Conservation (phyloP, 2,797 vertebrate species). For the Hapalemur alaotrensis region DNA sequence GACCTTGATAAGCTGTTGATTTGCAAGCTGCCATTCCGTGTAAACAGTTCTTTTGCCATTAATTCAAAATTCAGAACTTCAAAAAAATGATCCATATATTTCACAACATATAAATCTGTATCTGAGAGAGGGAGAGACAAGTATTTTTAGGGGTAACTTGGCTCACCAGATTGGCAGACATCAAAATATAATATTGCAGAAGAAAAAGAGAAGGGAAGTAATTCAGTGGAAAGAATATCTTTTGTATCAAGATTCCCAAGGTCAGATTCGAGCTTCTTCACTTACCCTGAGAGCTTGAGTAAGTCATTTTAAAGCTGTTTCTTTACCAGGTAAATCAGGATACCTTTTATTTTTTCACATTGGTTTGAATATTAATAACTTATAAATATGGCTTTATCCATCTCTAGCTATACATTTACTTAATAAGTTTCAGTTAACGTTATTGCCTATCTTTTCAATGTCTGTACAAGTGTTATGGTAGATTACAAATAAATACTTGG, state of each 20-base stretch:
- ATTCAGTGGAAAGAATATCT: not conserved
- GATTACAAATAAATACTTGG: not conserved
- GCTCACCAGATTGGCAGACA: not conserved
- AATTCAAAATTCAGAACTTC: not conserved
- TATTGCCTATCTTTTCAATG: not conserved
- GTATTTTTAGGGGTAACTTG: not conserved
- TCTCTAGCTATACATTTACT: not conserved
- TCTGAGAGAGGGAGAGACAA: not conserved
- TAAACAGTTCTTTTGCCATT: not conserved
- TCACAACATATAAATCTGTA: not conserved
- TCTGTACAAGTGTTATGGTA: not conserved
- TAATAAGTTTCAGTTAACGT: not conserved
- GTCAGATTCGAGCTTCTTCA: not conserved
- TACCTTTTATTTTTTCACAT: not conserved
- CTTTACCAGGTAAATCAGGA: not conserved
- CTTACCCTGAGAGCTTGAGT: not conserved
- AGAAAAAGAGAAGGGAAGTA: not conserved
- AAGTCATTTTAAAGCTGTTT: not conserved
- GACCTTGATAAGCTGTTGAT: constrained; percentile 3
- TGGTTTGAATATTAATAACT: not conserved
- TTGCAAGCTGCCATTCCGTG: not conserved
- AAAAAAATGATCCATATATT: not conserved
- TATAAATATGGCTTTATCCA: not conserved
- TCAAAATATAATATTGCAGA: not conserved
- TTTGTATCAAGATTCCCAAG: not conserved